Percentiles rank a stretch among this genome's conserved stretches.
Conservation (phyloP, 2,797 vertebrate genomes). For the Salmo trutta region DNA sequence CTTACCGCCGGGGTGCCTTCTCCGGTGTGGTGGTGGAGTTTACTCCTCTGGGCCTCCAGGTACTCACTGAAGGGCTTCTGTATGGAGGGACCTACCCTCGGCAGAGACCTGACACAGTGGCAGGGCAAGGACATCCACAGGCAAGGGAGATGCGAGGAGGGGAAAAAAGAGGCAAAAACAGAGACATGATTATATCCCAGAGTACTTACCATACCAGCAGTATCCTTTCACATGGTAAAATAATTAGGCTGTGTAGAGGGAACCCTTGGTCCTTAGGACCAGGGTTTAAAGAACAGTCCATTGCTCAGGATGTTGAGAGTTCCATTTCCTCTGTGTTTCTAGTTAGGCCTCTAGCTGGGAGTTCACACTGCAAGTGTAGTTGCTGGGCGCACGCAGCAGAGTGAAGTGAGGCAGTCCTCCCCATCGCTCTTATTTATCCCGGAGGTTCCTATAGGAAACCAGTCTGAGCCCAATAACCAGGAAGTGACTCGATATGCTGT, state of each 20-base stretch:
- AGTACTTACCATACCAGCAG: conserved; percentile 55
- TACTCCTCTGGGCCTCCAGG: conserved; percentile 93
- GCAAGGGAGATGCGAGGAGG: conserved; percentile 10
- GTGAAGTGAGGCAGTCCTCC: conserved; percentile 62
- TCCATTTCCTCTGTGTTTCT: not conserved
- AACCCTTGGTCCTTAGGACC: not conserved
- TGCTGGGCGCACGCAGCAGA: conserved; percentile 63
- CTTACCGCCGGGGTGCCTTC: conserved; percentile 84
- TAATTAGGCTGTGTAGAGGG: conserved; percentile 2
- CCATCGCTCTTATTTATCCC: conserved; percentile 78
- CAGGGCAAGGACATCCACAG: not conserved
- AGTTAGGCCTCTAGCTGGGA: not conserved
- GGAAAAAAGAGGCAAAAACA: conserved; percentile 10
- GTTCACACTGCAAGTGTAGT: conserved; percentile 20
- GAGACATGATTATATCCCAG: conserved; percentile 21
- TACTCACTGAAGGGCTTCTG: conserved; percentile 98
- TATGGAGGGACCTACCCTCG: conserved; percentile 89
- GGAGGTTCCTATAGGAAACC: conserved; percentile 88
- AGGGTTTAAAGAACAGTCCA: not conserved
- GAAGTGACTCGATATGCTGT: conserved; percentile 99
- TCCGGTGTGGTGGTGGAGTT: conserved; percentile 87
- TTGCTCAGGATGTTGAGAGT: conserved; percentile 2
- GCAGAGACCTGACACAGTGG: conserved; percentile 80
- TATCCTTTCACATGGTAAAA: conserved; percentile 1
- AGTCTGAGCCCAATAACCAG: conserved; percentile 94